Evolutionary conservation across 1,140 invertebrate genomes (phyloP).

Genomic region (Drosophila guanche): DNA sequence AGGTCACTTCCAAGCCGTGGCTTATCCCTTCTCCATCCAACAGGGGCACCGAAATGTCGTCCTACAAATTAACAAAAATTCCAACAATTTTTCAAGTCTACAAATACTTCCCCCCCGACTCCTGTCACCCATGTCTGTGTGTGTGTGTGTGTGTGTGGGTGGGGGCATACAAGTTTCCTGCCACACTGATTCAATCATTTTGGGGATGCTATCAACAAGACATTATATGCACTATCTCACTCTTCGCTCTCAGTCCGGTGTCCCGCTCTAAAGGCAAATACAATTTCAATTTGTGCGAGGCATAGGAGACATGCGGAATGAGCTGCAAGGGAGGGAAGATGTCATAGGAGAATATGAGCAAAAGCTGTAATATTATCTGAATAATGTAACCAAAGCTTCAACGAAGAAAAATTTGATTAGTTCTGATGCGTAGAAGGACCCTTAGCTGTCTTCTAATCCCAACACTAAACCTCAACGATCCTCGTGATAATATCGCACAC

Average conservation of each 20-base stretch:
- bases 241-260: background rate
- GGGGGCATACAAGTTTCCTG: constrained; percentile 29
- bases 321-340: background rate
- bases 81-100: constrained; percentile 62
- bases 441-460: background rate
- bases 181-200: constrained; percentile 73
- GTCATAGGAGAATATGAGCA: no score
- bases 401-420: no score
- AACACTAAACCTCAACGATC: constrained; percentile 1
- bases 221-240: constrained; percentile 35
- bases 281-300: constrained; percentile 9
- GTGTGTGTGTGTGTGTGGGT: constrained; percentile 1
- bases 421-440: background rate
- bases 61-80: constrained; percentile 82
- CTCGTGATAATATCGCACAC: constrained; percentile 32
- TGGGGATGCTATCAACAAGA: constrained; percentile 58
- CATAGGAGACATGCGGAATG: constrained; percentile 5
- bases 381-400: background rate
- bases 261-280: background rate
- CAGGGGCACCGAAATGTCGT: constrained; percentile 73
- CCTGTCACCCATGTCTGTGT: no score
- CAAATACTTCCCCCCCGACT: constrained; percentile 10
- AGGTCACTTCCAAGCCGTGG: constrained; percentile 16
- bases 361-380: no score
- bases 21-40: constrained; percentile 14